Conservation (phyloP, 2,797 vertebrate species). For the Acestrorhynchus altus region DNA sequence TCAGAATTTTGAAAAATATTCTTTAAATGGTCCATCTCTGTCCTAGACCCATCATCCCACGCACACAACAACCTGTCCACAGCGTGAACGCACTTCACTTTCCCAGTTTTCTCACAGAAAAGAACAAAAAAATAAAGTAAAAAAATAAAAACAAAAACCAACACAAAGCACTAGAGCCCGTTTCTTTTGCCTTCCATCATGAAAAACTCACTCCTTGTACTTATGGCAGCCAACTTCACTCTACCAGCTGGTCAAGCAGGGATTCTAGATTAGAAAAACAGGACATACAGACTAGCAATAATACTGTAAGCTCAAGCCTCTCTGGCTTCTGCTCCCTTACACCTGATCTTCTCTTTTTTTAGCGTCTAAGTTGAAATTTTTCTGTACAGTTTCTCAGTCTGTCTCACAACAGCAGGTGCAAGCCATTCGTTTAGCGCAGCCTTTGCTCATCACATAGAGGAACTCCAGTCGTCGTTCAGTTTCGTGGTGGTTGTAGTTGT, state of each 20-base stretch:
- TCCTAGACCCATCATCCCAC: slow-evolving; percentile 67
- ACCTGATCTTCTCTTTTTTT: slow-evolving; percentile 11
- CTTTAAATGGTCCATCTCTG: slow-evolving; percentile 65
- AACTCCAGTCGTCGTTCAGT: slow-evolving; percentile 68
- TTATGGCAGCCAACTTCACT: not conserved
- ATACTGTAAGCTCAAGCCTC: slow-evolving; percentile 81
- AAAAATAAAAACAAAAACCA: not conserved
- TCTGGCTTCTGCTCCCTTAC: slow-evolving; percentile 44
- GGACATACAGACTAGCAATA: slow-evolving; percentile 74
- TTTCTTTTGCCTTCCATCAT: not conserved
- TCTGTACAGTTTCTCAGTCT: slow-evolving; percentile 46
- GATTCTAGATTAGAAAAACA: slow-evolving; percentile 33
- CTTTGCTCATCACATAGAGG: slow-evolving; percentile 15
- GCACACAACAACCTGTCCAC: slow-evolving; percentile 47
- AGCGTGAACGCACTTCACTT: slow-evolving; percentile 58
- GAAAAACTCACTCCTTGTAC: not conserved
- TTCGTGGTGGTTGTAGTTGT: slow-evolving; percentile 78
- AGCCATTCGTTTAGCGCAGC: slow-evolving; percentile 13
- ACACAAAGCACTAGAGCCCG: not conserved
- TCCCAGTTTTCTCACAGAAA: slow-evolving; percentile 57
- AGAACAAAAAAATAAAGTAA: slow-evolving; percentile 52
- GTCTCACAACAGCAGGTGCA: slow-evolving; percentile 18
- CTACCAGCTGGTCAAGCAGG: slow-evolving; percentile 10
- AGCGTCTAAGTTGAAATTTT: slow-evolving; percentile 28
- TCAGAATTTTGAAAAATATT: slow-evolving; percentile 25